Evolutionary conservation across 2,888 invertebrate species (phyloP).

Genomic region (Pantelozetes paolii): DNA sequence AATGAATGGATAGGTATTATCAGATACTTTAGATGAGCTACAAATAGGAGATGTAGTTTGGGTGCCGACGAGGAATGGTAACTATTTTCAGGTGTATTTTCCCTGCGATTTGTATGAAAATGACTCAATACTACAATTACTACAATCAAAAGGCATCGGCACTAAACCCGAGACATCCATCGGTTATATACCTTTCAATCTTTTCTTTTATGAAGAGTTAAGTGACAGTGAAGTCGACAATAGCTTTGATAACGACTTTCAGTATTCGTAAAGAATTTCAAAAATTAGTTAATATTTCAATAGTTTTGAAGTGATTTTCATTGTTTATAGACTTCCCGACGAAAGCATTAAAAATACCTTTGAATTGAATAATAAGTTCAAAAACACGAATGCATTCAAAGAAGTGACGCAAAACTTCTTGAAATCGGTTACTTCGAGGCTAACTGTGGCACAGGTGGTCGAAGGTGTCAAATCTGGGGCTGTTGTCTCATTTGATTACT

Average conservation of each 20-base stretch:
- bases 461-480: constrained; percentile 65
- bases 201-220: constrained; percentile 39
- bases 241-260: not conserved
- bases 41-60: constrained; percentile 60
- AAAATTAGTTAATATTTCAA: not conserved
- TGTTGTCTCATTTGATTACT: constrained; percentile 68
- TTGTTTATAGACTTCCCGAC: not conserved
- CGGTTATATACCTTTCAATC: constrained; percentile 45
- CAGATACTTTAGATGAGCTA: constrained; percentile 53
- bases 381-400: constrained; percentile 42
- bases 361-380: not conserved
- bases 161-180: constrained; percentile 52
- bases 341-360: not conserved
- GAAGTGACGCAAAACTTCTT: constrained; percentile 56
- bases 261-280: not conserved
- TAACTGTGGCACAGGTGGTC: constrained; percentile 68
- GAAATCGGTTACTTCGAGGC: constrained; percentile 62
- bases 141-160: constrained; percentile 63
- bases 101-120: constrained; percentile 60
- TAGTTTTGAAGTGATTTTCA: not conserved
- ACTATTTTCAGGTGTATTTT: constrained; percentile 60
- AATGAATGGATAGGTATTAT: constrained; percentile 4
- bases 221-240: not conserved
- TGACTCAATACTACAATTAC: constrained; percentile 60
- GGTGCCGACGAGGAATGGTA: constrained; percentile 57